Evolutionary conservation across 2,888 invertebrate genomes (phyloP).

Genomic region (Formica aserva): DNA sequence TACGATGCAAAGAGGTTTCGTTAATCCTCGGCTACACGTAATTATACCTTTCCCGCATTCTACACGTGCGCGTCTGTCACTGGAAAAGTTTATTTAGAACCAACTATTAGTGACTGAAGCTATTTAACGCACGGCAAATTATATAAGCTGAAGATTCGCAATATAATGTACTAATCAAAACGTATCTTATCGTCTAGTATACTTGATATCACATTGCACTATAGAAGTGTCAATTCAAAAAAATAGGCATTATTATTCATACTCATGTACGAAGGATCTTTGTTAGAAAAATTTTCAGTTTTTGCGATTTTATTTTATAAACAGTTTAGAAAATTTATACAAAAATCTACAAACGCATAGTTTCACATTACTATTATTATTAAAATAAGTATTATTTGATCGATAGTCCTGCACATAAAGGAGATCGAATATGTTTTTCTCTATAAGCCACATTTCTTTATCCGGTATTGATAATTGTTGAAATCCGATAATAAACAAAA

Average conservation of each 20-base stretch:
- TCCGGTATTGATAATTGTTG: neutral
- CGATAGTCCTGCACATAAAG: neutral
- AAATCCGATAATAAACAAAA: neutral
- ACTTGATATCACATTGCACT: neutral
- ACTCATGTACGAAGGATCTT: neutral
- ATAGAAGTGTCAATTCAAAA: neutral
- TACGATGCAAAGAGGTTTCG: neutral
- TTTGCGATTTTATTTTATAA: neutral
- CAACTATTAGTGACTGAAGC: slow-evolving; percentile 7
- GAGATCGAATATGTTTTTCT: neutral
- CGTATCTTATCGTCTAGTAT: neutral
- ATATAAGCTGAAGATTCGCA: neutral
- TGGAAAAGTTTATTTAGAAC: slow-evolving; percentile 2
- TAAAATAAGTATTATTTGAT: neutral
- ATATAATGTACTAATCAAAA: neutral
- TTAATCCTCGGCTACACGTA: neutral
- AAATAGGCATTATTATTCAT: neutral
- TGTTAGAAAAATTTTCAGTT: neutral
- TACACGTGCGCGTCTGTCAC: neutral
- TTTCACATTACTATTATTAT: neutral
- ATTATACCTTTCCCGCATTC: slow-evolving; percentile 11
- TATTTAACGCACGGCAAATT: neutral
- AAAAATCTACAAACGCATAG: neutral
- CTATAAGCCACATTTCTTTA: neutral
- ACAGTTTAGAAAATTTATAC: neutral